Evolutionary conservation across 2,888 invertebrate species (phyloP).

Genomic region (Drepana falcataria): DNA sequence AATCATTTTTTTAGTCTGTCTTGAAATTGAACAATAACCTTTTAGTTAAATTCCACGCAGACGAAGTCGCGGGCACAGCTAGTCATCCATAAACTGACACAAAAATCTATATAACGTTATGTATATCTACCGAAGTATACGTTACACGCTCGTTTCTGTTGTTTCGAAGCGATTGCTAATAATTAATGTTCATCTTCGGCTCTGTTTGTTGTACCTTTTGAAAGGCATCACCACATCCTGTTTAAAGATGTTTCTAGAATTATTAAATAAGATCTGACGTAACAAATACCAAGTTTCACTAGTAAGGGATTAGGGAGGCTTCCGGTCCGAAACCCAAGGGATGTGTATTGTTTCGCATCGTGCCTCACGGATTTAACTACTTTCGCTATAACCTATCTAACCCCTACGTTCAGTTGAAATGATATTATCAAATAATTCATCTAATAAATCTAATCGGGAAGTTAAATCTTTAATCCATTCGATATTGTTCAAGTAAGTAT

Average conservation of each 20-base stretch:
- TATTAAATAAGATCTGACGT: slow-evolving; percentile 77
- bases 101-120: background rate
- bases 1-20: too few species aligned
- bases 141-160: background rate
- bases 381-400: background rate
- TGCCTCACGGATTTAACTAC: slow-evolving; percentile 4
- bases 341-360: slow-evolving; percentile 49
- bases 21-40: too few species aligned
- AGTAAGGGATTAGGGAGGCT: slow-evolving; percentile 54
- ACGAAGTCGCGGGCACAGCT: too few species aligned
- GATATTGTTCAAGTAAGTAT: too few species aligned
- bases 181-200: slow-evolving; percentile 20
- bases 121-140: background rate
- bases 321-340: slow-evolving; percentile 67
- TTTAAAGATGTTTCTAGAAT: slow-evolving; percentile 74
- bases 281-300: slow-evolving; percentile 64
- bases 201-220: slow-evolving; percentile 35
- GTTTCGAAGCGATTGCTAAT: slow-evolving; percentile 10
- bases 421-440: too few species aligned
- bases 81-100: background rate
- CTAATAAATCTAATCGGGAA: too few species aligned
- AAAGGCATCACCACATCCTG: slow-evolving; percentile 65
- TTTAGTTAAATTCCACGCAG: too few species aligned
- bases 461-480: too few species aligned
- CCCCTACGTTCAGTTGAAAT: background rate